phyloP scores from a whole-genome alignment of 1,140 invertebrate genomes.

The Zaprionus ornatus region DNA sequence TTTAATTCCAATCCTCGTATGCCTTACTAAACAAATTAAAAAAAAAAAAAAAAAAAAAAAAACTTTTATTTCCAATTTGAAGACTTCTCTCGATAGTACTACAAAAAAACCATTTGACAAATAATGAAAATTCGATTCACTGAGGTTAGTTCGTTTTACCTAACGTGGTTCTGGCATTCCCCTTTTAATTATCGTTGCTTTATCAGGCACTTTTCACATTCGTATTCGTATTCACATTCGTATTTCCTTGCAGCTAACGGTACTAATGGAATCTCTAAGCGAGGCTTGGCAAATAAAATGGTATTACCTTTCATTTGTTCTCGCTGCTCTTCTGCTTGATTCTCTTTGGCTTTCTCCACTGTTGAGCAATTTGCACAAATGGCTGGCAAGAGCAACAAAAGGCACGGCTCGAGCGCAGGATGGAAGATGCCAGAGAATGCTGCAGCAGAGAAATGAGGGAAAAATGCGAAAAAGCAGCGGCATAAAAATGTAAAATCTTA shows the following conservation, averaged over 20 bases:
- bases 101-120: no score
- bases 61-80: no score
- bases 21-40: no score
- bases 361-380: conserved; percentile 75
- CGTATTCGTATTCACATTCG: no score
- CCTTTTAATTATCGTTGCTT: conserved; percentile 12
- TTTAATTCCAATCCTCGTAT: no score
- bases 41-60: no score
- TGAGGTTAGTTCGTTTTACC: no score
- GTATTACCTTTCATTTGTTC: conserved; percentile 22
- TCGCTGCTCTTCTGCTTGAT: neutral
- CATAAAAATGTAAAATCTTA: conserved; percentile 78
- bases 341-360: conserved; percentile 34
- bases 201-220: neutral
- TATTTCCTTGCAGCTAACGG: neutral
- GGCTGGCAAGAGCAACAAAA: conserved; percentile 69
- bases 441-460: conserved; percentile 11
- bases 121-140: no score
- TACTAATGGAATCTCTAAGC: neutral
- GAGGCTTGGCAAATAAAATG: conserved; percentile 19
- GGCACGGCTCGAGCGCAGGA: conserved; percentile 42
- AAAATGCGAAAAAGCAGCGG: conserved; percentile 36
- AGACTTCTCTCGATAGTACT: no score
- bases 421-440: conserved; percentile 18
- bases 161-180: neutral